Evolutionary conservation across 2,888 invertebrate genomes (phyloP).

Genomic region (Adineta ricciae): DNA sequence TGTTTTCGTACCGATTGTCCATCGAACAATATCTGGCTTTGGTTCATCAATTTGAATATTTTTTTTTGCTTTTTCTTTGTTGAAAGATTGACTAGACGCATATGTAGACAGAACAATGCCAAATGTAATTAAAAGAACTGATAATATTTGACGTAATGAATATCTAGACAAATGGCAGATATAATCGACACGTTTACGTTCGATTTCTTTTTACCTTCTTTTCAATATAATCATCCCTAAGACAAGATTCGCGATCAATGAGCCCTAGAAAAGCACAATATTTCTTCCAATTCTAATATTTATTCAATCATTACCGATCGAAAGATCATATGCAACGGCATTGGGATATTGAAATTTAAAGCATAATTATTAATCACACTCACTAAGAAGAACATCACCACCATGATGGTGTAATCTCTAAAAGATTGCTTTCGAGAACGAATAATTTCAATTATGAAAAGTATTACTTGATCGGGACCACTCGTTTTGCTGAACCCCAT

Average conservation of each 20-base stretch:
- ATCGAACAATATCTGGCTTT: constrained; percentile 17
- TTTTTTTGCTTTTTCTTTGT: neutral
- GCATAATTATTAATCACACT: constrained; percentile 72
- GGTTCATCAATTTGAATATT: neutral
- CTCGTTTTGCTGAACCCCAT: constrained; percentile 67
- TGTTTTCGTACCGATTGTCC: neutral
- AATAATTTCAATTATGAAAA: neutral
- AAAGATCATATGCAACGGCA: constrained; percentile 97
- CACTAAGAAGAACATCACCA: constrained; percentile 76
- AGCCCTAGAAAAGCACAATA: constrained; percentile 57
- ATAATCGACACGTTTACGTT: constrained; percentile 36
- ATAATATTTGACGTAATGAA: constrained; percentile 70
- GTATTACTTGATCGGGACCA: constrained; percentile 57
- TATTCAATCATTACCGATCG: constrained; percentile 77
- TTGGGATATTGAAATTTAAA: constrained; percentile 86
- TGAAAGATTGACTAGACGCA: constrained; percentile 56
- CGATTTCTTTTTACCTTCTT: constrained; percentile 53
- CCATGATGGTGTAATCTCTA: constrained; percentile 67
- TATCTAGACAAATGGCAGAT: constrained; percentile 53
- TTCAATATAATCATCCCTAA: constrained; percentile 81
- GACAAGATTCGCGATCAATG: constrained; percentile 86
- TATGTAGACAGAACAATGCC: constrained; percentile 84
- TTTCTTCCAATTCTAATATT: too few species aligned
- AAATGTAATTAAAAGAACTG: constrained; percentile 80
- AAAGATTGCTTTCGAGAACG: constrained; percentile 47